phyloP scores from a whole-genome alignment of 2,113 vertebrate species.

The Corynorhinus townsendii region DNA sequence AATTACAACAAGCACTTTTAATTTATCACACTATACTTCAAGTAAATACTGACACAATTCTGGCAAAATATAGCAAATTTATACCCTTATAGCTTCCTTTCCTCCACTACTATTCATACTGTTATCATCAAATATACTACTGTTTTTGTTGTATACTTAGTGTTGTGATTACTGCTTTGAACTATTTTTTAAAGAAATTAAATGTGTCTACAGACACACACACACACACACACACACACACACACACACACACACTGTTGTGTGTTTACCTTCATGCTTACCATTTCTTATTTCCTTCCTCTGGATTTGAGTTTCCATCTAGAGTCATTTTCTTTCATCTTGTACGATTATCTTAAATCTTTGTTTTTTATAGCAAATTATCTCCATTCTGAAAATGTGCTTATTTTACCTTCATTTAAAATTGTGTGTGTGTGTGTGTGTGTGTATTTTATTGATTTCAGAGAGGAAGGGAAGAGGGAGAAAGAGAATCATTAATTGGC shows the following conservation, averaged over 20 bases:
- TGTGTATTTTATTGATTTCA: no score
- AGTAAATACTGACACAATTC: not conserved
- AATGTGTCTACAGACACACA: not conserved
- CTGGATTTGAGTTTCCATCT: no score
- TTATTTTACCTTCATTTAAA: not conserved
- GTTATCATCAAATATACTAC: not conserved
- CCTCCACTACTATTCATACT: not conserved
- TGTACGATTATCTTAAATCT: not conserved
- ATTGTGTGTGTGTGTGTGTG: no score
- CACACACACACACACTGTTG: no score
- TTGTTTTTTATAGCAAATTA: not conserved
- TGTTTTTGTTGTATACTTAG: not conserved
- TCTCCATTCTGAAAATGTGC: not conserved
- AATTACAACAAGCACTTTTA: not conserved
- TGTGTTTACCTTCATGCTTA: no score
- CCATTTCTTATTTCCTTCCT: no score
- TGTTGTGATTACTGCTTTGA: not conserved
- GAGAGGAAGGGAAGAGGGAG: no score
- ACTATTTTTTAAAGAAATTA: not conserved
- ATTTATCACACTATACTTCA: not conserved
- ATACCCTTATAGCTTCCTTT: not conserved
- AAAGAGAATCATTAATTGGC: no score
- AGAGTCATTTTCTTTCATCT: not conserved
- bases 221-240: not conserved
- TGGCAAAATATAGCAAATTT: not conserved